Evolutionary conservation across 1,140 invertebrate genomes (phyloP).

Genomic region (Drosophila asahinai): DNA sequence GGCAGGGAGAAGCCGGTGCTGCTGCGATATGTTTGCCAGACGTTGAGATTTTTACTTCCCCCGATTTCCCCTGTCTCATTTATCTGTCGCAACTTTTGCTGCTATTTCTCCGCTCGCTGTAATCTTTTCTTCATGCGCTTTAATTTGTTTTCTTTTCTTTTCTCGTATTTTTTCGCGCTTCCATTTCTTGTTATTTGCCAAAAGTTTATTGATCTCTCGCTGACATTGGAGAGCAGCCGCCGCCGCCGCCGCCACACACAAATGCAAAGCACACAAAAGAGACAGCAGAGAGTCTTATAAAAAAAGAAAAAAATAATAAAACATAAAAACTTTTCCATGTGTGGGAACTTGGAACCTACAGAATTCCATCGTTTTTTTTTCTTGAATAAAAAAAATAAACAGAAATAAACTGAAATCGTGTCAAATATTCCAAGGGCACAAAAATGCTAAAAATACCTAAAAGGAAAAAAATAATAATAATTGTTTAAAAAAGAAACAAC

Average conservation of each 20-base stretch:
- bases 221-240: conserved; percentile 52
- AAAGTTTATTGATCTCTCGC: conserved; percentile 79
- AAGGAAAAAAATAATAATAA: conserved; percentile 12
- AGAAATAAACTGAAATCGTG: conserved; percentile 49
- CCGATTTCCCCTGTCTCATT: conserved; percentile 5
- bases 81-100: conserved; percentile 38
- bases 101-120: conserved; percentile 58
- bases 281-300: background rate
- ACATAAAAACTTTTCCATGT: conserved; percentile 26
- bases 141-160: conserved; percentile 80
- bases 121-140: conserved; percentile 74
- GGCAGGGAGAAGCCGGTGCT: conserved; percentile 21
- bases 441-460: conserved; percentile 60
- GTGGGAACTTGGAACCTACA: conserved; percentile 6
- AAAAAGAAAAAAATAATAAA: conserved; percentile 15
- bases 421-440: conserved; percentile 78
- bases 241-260: conserved; percentile 14
- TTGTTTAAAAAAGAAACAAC: conserved; percentile 38
- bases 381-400: conserved; percentile 32
- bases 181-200: conserved; percentile 82
- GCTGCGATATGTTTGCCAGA: conserved; percentile 48
- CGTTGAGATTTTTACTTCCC: conserved; percentile 54
- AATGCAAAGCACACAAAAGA: conserved; percentile 27
- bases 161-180: conserved; percentile 49
- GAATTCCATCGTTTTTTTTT: conserved; percentile 4